Evolutionary conservation across 2,888 invertebrate genomes (phyloP).

Genomic region (Cataglyphis livida): DNA sequence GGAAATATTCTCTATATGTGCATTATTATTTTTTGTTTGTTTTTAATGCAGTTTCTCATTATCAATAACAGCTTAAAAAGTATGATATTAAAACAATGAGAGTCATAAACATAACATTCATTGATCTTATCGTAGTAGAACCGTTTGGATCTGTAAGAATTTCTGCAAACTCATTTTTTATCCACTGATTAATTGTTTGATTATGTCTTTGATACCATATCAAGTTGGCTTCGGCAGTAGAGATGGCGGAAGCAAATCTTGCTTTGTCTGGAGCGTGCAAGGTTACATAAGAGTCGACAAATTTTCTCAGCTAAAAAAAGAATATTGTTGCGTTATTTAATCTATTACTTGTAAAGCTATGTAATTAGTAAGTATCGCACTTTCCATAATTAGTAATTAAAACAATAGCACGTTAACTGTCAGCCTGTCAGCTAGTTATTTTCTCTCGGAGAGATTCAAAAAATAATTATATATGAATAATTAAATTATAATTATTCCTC

Average conservation of each 20-base stretch:
- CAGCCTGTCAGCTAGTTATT: neutral
- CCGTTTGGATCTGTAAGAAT: neutral
- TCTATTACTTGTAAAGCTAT: neutral
- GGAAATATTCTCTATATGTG: neutral
- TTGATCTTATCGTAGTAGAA: neutral
- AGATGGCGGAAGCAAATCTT: constrained; percentile 48
- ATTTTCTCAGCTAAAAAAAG: neutral
- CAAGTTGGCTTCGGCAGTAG: constrained; percentile 59
- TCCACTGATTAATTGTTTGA: neutral
- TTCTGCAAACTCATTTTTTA: neutral
- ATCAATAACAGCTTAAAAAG: neutral
- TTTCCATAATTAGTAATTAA: neutral
- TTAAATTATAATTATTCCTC: neutral
- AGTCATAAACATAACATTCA: neutral
- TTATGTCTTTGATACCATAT: constrained; percentile 53
- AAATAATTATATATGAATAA: neutral
- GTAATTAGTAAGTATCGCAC: neutral
- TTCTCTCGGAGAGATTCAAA: neutral
- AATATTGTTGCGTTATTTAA: neutral
- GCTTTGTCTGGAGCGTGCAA: neutral
- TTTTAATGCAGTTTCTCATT: neutral
- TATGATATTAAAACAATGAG: constrained; percentile 3
- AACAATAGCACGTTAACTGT: neutral
- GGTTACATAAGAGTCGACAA: neutral
- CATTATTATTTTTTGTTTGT: neutral